phyloP scores from a whole-genome alignment of 2,797 vertebrate genomes.

The Glossophaga mutica region DNA sequence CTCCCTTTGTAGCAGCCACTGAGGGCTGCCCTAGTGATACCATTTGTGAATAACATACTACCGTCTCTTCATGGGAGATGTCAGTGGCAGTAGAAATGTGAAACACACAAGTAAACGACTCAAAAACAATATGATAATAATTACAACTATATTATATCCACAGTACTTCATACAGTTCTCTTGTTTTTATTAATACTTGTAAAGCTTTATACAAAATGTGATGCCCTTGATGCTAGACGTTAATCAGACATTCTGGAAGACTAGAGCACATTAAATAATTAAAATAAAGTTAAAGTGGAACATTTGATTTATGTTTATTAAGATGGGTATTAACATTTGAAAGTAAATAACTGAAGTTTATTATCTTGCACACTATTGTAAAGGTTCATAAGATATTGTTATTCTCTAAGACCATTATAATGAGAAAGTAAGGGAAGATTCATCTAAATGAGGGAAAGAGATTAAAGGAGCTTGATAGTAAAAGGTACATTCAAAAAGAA shows the following conservation, averaged over 20 bases:
- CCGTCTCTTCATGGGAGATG: background rate
- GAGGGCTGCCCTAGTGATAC: background rate
- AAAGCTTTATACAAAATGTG: constrained; percentile 30
- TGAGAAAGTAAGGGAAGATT: constrained; percentile 4
- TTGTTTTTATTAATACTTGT: background rate
- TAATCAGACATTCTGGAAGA: background rate
- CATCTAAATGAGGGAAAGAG: background rate
- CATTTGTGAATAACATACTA: background rate
- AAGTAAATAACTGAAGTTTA: background rate
- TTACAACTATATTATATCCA: background rate
- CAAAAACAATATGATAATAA: background rate
- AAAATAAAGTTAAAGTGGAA: background rate
- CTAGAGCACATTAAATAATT: background rate
- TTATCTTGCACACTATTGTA: constrained; percentile 1
- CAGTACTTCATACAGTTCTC: background rate
- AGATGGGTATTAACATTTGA: background rate
- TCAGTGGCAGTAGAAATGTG: background rate
- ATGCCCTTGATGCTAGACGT: background rate
- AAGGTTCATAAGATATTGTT: constrained; percentile 32
- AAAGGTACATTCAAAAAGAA: constrained; percentile 68
- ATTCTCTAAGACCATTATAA: background rate
- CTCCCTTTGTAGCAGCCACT: background rate
- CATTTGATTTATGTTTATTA: constrained; percentile 29
- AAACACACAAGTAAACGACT: background rate
- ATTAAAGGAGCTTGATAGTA: constrained; percentile 54